Base-by-base conservation (phyloP, 2,888 invertebrate species). In the Heliconius ethilla region DNA sequence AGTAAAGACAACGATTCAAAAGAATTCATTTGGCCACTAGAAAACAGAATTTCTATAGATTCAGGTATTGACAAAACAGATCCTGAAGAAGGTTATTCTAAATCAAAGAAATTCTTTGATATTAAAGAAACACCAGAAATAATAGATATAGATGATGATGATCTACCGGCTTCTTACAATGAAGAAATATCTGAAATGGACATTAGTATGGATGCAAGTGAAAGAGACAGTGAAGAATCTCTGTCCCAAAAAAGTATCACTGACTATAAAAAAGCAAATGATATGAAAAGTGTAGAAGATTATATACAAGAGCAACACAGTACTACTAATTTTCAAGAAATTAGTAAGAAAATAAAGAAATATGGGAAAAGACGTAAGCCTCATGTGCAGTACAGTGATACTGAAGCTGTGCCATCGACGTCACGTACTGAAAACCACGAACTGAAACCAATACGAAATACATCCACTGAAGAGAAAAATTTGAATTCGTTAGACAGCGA, bases 271-370 rank as follows among this genome's bases (percentile, higher is more conserved):
- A 65, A 51, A 51, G 22, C 40, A 37, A 62, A 27, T 22, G 80
- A 80, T 33, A 70, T 82, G 33, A 76, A 82, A 73, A 83, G 83
- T 37, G 83, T 83, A 18, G 83, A 83, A 63, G 83, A 82, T 37
- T 83, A 82, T 75, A 82, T 83, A 33, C 40, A 73, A 70, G 80
- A 81, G 33, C 77, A 81, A 45, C 75, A 80, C n/a, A 75, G 80
- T 37, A 70, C 37, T 40, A 67, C 45, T 27, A 73, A 72, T 33
- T 10, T 33, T 15, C 6, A 59, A 37, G 66, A 37, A 45, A 22
- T 25, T 27, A 15, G 25, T 4, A 40, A 27, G 18, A 62, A 65
- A 45, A 18, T 18, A 27, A 74, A 15, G n/a, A 40, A 70, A 13
- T 69, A 79, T 66, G 62, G 74, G 5, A 78, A 78, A 15, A 80